Evolutionary conservation across 64 coral and sea anemone genomes (phyloP).

Genomic region (Montipora sp.): DNA sequence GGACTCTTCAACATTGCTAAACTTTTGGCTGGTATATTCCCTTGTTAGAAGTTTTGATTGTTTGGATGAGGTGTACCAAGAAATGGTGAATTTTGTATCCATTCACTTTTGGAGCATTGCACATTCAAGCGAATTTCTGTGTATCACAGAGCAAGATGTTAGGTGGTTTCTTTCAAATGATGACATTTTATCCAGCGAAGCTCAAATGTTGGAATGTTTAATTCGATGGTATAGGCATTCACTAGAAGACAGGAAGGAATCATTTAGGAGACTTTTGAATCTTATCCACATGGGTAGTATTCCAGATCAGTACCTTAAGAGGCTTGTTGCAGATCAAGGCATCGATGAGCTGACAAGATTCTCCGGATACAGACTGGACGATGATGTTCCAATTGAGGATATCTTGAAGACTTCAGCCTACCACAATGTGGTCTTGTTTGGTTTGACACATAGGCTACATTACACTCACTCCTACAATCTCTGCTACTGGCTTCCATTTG

Average conservation of each 20-base stretch:
- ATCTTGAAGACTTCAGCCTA: constrained; percentile 17
- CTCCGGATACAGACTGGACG: constrained; percentile 23
- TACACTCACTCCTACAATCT: constrained; percentile 49
- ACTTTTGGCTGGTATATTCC: constrained; percentile 39
- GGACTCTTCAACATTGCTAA: not conserved
- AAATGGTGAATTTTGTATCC: constrained; percentile 34
- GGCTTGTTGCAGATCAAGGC: not conserved
- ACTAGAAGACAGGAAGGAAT: not conserved
- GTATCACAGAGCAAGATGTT: constrained; percentile 30
- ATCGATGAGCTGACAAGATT: not conserved
- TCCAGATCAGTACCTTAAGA: constrained; percentile 34
- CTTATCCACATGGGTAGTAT: constrained; percentile 35
- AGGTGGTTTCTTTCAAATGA: constrained; percentile 46
- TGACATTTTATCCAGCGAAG: constrained; percentile 44
- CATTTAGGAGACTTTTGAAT: constrained; percentile 25
- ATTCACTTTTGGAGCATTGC: constrained; percentile 34
- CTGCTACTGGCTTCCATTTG: constrained; percentile 43
- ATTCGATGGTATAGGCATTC: constrained; percentile 47
- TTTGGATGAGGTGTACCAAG: constrained; percentile 27
- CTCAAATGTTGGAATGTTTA: constrained; percentile 44
- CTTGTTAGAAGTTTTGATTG: constrained; percentile 48
- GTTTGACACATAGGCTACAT: constrained; percentile 34
- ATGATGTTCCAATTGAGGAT: constrained; percentile 13
- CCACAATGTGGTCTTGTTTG: constrained; percentile 40
- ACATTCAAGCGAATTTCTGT: not conserved